Evolutionary conservation across 2,888 invertebrate genomes (phyloP).

Genomic region (Papilio elwesi): DNA sequence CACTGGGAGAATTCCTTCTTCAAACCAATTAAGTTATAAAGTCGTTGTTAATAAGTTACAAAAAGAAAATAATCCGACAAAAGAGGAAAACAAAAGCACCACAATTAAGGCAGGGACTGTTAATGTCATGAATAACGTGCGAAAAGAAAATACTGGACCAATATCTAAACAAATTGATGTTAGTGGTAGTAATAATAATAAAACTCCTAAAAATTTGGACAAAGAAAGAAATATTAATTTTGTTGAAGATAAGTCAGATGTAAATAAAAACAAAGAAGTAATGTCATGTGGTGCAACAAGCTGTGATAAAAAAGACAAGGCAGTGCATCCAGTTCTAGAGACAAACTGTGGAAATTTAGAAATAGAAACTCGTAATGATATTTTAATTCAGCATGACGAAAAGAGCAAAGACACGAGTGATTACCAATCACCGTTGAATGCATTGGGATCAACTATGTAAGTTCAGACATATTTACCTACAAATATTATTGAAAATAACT

Average conservation of each 20-base stretch:
- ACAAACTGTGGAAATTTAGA: slow-evolving; percentile 42
- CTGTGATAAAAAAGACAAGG: slow-evolving; percentile 43
- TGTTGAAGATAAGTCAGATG: slow-evolving; percentile 40
- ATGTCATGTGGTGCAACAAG: slow-evolving; percentile 29
- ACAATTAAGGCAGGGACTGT: slow-evolving; percentile 58
- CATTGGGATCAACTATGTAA: slow-evolving; percentile 67
- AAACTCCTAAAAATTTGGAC: slow-evolving; percentile 52
- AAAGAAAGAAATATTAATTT: slow-evolving; percentile 50
- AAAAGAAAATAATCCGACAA: slow-evolving; percentile 72
- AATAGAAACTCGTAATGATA: slow-evolving; percentile 25
- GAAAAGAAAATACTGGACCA: slow-evolving; percentile 47
- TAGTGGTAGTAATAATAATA: slow-evolving; percentile 65
- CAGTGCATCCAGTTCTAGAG: slow-evolving; percentile 47
- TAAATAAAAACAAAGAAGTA: slow-evolving; percentile 38
- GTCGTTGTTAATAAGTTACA: slow-evolving; percentile 57
- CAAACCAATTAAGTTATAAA: slow-evolving; percentile 53
- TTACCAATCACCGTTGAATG: slow-evolving; percentile 74
- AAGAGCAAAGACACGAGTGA: slow-evolving; percentile 55
- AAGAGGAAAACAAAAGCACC: slow-evolving; percentile 58
- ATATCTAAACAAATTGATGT: slow-evolving; percentile 61
- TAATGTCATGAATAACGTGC: slow-evolving; percentile 61
- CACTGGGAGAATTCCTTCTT: slow-evolving; percentile 51
- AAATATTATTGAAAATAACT: slow-evolving; percentile 1
- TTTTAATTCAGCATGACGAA: slow-evolving; percentile 39
- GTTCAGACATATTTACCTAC: slow-evolving; percentile 47